Conservation (phyloP, 2,113 vertebrate species). For the Trochalopteron elliotii region DNA sequence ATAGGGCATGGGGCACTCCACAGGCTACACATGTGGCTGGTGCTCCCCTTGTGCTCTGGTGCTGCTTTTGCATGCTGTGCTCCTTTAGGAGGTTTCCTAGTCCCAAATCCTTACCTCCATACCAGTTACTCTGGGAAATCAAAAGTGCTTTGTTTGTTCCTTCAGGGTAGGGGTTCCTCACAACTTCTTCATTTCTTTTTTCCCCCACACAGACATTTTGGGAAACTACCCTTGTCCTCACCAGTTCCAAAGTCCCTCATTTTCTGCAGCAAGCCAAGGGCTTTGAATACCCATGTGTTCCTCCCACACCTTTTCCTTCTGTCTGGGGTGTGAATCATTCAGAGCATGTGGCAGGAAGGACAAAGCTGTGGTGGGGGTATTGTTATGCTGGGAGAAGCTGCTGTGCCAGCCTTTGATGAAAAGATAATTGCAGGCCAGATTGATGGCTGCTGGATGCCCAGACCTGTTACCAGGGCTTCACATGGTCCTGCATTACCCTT, state of each 20-base stretch:
- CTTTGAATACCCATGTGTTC: neutral
- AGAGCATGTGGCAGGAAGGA: neutral
- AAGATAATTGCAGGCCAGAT: neutral
- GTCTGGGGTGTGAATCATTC: neutral
- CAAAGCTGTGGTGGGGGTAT: neutral
- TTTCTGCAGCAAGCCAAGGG: neutral
- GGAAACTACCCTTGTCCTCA: neutral
- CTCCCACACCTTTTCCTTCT: constrained; percentile 30
- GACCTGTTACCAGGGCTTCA: neutral
- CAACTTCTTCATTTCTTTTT: neutral
- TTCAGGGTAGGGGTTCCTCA: neutral
- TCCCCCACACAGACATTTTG: neutral
- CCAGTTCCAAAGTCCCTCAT: neutral
- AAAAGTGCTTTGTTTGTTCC: neutral
- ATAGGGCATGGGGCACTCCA: neutral
- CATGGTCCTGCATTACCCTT: neutral
- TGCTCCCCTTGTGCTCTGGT: neutral
- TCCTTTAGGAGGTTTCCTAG: neutral
- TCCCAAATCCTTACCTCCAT: neutral
- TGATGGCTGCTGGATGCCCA: constrained; percentile 1
- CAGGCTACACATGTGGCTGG: neutral
- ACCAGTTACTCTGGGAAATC: neutral
- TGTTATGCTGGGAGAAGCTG: neutral
- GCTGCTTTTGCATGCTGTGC: neutral
- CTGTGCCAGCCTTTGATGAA: neutral